phyloP scores from a whole-genome alignment of 1,140 invertebrate genomes.

The Listronotus oregonensis region DNA sequence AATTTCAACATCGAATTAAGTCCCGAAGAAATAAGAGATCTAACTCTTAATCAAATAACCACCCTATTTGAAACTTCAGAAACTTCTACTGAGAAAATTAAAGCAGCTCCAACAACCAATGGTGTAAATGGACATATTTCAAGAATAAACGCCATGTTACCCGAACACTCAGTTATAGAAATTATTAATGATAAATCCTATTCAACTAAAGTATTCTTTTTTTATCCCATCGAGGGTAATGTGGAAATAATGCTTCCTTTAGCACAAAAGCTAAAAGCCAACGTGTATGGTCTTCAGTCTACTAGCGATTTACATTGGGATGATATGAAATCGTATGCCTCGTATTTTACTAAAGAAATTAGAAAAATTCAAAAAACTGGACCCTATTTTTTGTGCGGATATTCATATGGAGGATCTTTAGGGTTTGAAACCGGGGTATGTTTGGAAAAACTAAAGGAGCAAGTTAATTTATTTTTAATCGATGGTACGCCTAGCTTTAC shows the following conservation, averaged over 20 bases:
- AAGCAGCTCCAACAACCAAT: background rate
- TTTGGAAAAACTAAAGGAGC: slow-evolving; percentile 29
- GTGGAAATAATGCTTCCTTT: slow-evolving; percentile 14
- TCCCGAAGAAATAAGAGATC: slow-evolving; percentile 24
- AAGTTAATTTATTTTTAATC: slow-evolving; percentile 18
- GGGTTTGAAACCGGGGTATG: slow-evolving; percentile 20
- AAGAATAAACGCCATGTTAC: slow-evolving; percentile 1
- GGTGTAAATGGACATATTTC: background rate
- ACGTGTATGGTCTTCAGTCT: slow-evolving; percentile 31
- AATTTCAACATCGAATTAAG: slow-evolving; percentile 55
- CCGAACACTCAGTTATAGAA: slow-evolving; percentile 10
- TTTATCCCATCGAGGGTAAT: slow-evolving; percentile 32
- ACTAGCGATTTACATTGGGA: slow-evolving; percentile 6
- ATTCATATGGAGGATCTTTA: slow-evolving; percentile 29
- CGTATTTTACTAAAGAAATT: slow-evolving; percentile 13
- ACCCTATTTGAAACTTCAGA: background rate
- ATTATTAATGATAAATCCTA: slow-evolving; percentile 8
- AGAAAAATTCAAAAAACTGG: slow-evolving; percentile 20
- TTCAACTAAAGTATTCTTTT: slow-evolving; percentile 23
- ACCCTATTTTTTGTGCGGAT: slow-evolving; percentile 27
- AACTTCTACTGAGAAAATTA: background rate
- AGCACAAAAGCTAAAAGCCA: slow-evolving; percentile 21
- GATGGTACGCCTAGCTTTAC: slow-evolving; percentile 26
- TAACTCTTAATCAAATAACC: slow-evolving; percentile 21
- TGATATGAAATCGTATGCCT: slow-evolving; percentile 7